Base-by-base conservation (phyloP, 2,113 vertebrate genomes). In the Trichechus manatus region DNA sequence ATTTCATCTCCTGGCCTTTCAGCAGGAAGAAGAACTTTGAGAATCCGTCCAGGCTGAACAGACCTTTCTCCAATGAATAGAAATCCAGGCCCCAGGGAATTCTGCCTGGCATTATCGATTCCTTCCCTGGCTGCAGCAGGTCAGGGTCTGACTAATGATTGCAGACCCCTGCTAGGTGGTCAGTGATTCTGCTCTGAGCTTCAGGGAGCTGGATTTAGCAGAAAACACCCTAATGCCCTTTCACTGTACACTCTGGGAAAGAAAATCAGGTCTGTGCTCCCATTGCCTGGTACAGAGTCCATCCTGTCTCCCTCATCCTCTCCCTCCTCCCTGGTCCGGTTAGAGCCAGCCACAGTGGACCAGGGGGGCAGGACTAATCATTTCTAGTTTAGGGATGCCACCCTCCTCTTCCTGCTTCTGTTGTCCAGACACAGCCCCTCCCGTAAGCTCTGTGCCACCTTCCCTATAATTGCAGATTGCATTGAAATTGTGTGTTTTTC, bases 1-100 rank as follows among this genome's bases (percentile, higher is more conserved):
- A 0, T 92, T 59, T 75, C 91, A 56, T 61, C 88, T 86, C 87
- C 89, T 72, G 87, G 84, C 56, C 92, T 94, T 82, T 89, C 84
- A 47, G 47, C n/a, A 33, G 63, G 64, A 56, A 89, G 53, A 36
- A 56, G 68, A 77, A 53, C 56, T 50, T 20, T 6, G 42, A 47
- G 68, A 84, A 75, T 56, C 63, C n/a, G 44, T 53, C 33, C 47
- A 36, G 89, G 59, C 77, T 84, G 81, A 64, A 78, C n/a, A 79
- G 39, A 3, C 31, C 8, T 79, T 68, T 70, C 72, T 85, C 81
- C 79, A 7, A 0, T 33, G 20, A 75, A 39, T 31, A 39, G 92
- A 86, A 27, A 39, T 0, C 0, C 74, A 25, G 74, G 56, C 14
- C 6, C 29, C 22, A 0, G 0, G 33, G 36, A 56, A 17, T n/a